phyloP scores from a whole-genome alignment of 2,797 vertebrate species.

The Poecilia velifera region DNA sequence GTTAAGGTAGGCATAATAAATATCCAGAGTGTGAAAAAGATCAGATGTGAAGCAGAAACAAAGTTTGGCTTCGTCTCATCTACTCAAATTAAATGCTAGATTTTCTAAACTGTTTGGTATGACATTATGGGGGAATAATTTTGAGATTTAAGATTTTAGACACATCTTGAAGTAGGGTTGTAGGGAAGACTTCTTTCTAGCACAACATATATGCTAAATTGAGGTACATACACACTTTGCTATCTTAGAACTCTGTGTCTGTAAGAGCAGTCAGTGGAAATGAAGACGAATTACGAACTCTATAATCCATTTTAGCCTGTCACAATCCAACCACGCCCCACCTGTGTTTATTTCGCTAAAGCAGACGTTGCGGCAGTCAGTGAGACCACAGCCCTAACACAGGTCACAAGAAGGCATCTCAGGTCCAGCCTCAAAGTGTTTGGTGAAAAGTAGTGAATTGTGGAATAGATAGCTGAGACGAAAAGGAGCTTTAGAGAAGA shows the following conservation, averaged over 20 bases:
- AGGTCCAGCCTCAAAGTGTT: neutral
- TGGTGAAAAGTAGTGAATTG: neutral
- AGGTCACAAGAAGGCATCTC: neutral
- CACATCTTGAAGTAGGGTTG: neutral
- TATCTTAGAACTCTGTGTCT: neutral
- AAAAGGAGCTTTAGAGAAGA: slow-evolving; percentile 2
- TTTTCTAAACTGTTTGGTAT: neutral
- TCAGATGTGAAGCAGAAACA: neutral
- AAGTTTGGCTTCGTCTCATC: neutral
- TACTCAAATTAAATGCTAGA: neutral
- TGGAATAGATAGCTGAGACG: neutral
- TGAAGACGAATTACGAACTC: neutral
- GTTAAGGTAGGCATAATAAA: neutral
- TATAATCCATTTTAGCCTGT: neutral
- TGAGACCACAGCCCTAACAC: neutral
- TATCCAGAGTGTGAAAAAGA: neutral
- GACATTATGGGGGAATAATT: neutral
- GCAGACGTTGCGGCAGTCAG: neutral
- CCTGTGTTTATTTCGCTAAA: neutral
- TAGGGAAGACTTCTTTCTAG: neutral
- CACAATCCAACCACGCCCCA: neutral
- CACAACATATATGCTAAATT: neutral
- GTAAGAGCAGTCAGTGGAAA: neutral
- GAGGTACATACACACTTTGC: neutral
- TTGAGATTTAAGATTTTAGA: neutral